phyloP scores from a whole-genome alignment of 2,888 invertebrate genomes.

The Gonocerus acuteangulatus region DNA sequence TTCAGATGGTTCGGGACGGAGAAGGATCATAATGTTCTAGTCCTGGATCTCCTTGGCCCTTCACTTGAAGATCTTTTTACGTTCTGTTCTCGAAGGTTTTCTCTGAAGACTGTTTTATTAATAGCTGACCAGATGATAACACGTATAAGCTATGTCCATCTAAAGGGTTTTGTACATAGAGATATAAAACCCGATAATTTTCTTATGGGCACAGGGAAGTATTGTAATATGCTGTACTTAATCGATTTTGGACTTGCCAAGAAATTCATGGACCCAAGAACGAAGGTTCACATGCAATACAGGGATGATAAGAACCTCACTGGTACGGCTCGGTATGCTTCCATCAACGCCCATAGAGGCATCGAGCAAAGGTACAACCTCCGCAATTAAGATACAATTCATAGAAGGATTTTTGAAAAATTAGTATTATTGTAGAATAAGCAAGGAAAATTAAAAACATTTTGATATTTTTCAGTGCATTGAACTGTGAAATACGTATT shows the following conservation, averaged over 20 bases:
- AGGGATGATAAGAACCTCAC: constrained; percentile 95
- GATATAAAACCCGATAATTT: constrained; percentile 98
- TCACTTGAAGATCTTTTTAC: constrained; percentile 98
- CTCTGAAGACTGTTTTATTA: constrained; percentile 99
- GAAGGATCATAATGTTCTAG: constrained; percentile 94
- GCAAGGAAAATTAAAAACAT: no score
- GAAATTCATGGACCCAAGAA: constrained; percentile 90
- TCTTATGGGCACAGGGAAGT: constrained; percentile 96
- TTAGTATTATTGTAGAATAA: background rate
- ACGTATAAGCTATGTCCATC: constrained; percentile 95
- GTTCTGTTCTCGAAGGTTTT: constrained; percentile 97
- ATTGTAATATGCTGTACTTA: constrained; percentile 96
- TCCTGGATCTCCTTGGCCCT: constrained; percentile 98
- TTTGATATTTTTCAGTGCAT: no score
- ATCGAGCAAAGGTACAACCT: constrained; percentile 69
- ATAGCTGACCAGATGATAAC: constrained; percentile 92
- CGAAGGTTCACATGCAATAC: constrained; percentile 87
- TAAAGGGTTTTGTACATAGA: constrained; percentile 94
- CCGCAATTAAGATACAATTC: no score
- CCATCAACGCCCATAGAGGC: constrained; percentile 97
- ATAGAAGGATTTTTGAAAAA: background rate
- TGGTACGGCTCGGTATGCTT: constrained; percentile 93
- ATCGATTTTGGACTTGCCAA: constrained; percentile 99
- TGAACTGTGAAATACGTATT: no score
- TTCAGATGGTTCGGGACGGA: constrained; percentile 80